A percentile compares a stretch with the other conserved stretches of the same genome.
phyloP scores from a whole-genome alignment of 2,797 vertebrate genomes.

The Telmatherina bonti region DNA sequence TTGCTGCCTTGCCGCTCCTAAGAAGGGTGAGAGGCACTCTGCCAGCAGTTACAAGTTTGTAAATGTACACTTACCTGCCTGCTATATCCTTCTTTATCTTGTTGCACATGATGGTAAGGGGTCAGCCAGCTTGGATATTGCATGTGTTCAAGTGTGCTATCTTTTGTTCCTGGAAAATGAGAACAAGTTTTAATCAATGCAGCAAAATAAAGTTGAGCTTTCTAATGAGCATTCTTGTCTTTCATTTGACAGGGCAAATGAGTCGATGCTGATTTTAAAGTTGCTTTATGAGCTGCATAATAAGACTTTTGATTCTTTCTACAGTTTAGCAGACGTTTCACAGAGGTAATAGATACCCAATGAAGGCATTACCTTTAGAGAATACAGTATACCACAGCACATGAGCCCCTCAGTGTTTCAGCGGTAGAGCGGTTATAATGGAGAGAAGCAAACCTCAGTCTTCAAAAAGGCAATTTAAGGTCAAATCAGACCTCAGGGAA shows the following conservation, averaged over 20 bases:
- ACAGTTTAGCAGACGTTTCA: constrained; percentile 47
- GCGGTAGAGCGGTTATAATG: constrained; percentile 69
- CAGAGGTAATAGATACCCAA: constrained; percentile 63
- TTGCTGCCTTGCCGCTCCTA: constrained; percentile 67
- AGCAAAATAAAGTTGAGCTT: constrained; percentile 26
- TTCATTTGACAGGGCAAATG: background rate
- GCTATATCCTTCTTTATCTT: constrained; percentile 71
- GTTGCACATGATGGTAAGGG: constrained; percentile 50
- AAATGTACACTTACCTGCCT: constrained; percentile 70
- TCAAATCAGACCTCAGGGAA: constrained; percentile 82
- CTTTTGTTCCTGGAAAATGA: constrained; percentile 11
- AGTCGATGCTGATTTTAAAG: background rate
- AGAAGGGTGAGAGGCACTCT: constrained; percentile 58
- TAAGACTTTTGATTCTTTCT: constrained; percentile 55
- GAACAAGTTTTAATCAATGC: constrained; percentile 19
- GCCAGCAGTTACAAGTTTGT: constrained; percentile 80
- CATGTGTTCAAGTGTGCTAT: constrained; percentile 9
- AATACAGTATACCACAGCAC: constrained; percentile 39
- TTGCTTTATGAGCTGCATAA: constrained; percentile 52
- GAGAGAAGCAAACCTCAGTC: constrained; percentile 69
- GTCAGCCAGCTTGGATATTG: constrained; percentile 24
- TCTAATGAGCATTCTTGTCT: constrained; percentile 12
- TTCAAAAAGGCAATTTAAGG: constrained; percentile 82
- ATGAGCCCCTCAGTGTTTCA: constrained; percentile 63
- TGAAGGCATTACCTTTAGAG: constrained; percentile 72